Conservation (phyloP, 2,797 vertebrate genomes). For the Ataeniobius toweri region DNA sequence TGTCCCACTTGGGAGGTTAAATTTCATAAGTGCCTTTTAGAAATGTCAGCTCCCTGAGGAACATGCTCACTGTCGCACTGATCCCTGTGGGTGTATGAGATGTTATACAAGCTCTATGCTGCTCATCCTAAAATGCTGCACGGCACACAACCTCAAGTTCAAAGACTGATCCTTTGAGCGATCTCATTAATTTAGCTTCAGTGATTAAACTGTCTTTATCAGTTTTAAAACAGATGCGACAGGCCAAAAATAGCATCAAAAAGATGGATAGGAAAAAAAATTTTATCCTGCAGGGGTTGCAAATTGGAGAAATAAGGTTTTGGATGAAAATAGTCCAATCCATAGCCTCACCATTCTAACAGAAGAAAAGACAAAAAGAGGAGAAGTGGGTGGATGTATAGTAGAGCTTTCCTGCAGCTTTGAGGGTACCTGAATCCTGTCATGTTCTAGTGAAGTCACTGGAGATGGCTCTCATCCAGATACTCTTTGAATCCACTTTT, state of each 20-base stretch:
- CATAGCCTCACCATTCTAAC: slow-evolving; percentile 10
- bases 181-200: slow-evolving; percentile 25
- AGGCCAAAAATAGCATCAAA: slow-evolving; percentile 11
- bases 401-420: slow-evolving; percentile 85
- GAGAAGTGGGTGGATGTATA: slow-evolving; percentile 9
- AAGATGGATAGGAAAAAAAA: slow-evolving; percentile 1
- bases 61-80: slow-evolving; percentile 30
- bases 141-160: slow-evolving; percentile 20
- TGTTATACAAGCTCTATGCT: slow-evolving; percentile 26
- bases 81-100: slow-evolving; percentile 44
- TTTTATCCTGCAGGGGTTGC: slow-evolving; percentile 12
- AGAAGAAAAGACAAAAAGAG: slow-evolving; percentile 15
- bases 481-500: slow-evolving; percentile 72
- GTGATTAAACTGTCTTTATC: slow-evolving; percentile 7
- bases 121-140: slow-evolving; percentile 31
- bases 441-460: slow-evolving; percentile 79
- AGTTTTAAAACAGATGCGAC: slow-evolving; percentile 10
- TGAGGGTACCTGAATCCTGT: slow-evolving; percentile 82
- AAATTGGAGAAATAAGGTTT: slow-evolving; percentile 18
- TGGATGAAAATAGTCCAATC: neutral
- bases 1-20: slow-evolving; percentile 52
- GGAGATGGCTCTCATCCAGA: slow-evolving; percentile 84
- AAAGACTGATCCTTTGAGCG: slow-evolving; percentile 10
- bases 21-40: slow-evolving; percentile 57
- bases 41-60: slow-evolving; percentile 64